A percentile compares a stretch with the other conserved stretches of the same genome.
These are phyloP conservation scores for Sylvia atricapilla DNA, from an alignment of 2,113 vertebrate species.

Conservation along the genomic window DNA sequence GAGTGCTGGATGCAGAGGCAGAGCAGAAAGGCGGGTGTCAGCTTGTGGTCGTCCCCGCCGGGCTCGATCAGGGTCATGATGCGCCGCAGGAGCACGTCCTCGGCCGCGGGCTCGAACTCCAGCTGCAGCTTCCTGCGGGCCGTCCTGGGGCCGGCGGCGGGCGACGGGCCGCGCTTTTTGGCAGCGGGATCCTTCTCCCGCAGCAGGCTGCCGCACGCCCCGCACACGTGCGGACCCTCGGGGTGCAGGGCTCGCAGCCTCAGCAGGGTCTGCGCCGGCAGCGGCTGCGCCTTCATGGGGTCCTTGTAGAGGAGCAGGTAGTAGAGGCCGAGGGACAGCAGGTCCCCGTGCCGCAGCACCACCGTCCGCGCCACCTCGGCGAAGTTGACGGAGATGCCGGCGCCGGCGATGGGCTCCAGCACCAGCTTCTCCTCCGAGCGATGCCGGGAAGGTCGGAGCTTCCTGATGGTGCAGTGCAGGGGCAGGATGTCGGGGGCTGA, in stretches of 20 bases:
- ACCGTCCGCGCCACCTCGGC: constrained; percentile 78
- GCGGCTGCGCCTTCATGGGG: constrained; percentile 80
- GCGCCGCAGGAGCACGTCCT: constrained; percentile 84
- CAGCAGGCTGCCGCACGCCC: constrained; percentile 78
- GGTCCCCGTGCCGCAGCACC: constrained; percentile 86
- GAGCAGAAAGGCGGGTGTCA: constrained; percentile 90
- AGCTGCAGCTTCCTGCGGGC: constrained; percentile 81
- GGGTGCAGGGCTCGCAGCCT: constrained; percentile 77
- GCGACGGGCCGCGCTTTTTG: constrained; percentile 42
- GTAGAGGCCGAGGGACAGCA: constrained; percentile 90
- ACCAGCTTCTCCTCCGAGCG: constrained; percentile 58
- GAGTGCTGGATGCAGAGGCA: constrained; percentile 94
- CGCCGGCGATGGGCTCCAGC: constrained; percentile 84
- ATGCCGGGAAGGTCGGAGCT: constrained; percentile 35
- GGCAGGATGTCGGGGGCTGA: constrained; percentile 92
- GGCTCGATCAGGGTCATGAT: constrained; percentile 90
- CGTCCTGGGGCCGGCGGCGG: background rate
- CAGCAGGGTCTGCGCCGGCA: constrained; percentile 83
- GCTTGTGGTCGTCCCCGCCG: constrained; percentile 86
- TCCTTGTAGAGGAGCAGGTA: constrained; percentile 96
- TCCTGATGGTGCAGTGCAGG: constrained; percentile 86
- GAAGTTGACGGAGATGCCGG: constrained; percentile 84
- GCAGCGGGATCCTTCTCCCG: constrained; percentile 33
- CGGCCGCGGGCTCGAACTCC: constrained; percentile 84
- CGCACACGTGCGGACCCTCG: constrained; percentile 64